Evolutionary conservation across 2,113 vertebrate genomes (phyloP).

Genomic region (Odontophorus gujanensis): DNA sequence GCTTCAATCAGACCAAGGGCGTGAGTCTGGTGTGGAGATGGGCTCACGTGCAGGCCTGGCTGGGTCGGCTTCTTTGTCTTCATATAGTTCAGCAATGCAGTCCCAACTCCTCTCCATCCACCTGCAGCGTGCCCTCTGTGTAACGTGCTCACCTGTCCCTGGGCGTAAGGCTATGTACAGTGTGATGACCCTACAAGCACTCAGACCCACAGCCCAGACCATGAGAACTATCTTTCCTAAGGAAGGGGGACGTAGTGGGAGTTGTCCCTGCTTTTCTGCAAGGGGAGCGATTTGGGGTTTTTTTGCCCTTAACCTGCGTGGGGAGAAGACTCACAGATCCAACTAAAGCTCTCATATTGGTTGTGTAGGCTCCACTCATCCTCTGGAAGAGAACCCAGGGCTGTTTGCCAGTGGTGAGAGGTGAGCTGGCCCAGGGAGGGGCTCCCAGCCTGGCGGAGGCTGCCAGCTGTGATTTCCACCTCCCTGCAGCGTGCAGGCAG

Average conservation of each 20-base stretch:
- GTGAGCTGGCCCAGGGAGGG: neutral
- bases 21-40: accelerated
- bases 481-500: neutral
- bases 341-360: neutral
- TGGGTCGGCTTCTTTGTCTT: accelerated
- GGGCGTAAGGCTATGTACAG: neutral
- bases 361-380: accelerated
- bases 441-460: neutral
- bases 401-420: accelerated
- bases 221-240: neutral
- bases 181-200: neutral
- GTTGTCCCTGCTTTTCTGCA: neutral
- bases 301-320: neutral
- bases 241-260: neutral
- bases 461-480: neutral
- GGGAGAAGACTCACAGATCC: accelerated
- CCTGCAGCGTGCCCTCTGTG: accelerated
- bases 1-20: neutral
- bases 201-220: slow-evolving; percentile 3
- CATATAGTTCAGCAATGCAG: accelerated
- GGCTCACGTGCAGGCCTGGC: neutral
- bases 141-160: neutral
- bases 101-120: neutral
- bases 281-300: neutral
- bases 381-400: neutral